phyloP scores from a whole-genome alignment of 2,888 invertebrate genomes.

The Cryptus viduatorius region DNA sequence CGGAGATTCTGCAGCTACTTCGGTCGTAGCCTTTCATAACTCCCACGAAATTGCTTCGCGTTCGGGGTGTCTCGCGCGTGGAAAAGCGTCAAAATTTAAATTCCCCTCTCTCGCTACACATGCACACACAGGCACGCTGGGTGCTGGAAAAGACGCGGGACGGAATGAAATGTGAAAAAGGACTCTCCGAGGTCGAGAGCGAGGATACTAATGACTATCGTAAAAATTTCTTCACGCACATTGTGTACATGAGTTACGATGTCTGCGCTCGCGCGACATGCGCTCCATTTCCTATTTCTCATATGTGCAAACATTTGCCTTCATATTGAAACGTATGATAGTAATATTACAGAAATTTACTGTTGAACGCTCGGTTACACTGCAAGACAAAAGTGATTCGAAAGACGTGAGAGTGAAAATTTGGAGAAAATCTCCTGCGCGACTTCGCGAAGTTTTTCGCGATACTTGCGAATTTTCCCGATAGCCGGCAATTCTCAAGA shows the following conservation, averaged over 20 bases:
- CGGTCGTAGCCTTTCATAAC: slow-evolving; percentile 66
- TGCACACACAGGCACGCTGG: not conserved
- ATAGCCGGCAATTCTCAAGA: slow-evolving; percentile 14
- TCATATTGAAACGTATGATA: not conserved
- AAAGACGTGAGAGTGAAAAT: not conserved
- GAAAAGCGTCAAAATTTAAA: slow-evolving; percentile 61
- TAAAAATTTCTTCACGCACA: not conserved
- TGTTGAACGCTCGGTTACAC: not conserved
- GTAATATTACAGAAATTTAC: not conserved
- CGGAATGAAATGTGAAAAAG: not conserved
- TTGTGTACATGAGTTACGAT: not conserved
- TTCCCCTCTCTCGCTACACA: slow-evolving; percentile 56
- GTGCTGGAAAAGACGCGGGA: not conserved
- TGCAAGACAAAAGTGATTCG: not conserved
- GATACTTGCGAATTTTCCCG: not conserved
- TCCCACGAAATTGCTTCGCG: slow-evolving; percentile 73
- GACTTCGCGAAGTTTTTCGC: not conserved
- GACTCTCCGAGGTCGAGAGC: slow-evolving; percentile 4
- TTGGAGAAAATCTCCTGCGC: not conserved
- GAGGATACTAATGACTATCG: slow-evolving; percentile 16
- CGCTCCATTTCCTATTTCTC: slow-evolving; percentile 5
- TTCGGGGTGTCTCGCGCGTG: slow-evolving; percentile 47
- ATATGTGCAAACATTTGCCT: not conserved
- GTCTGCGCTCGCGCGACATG: not conserved
- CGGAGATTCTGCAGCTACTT: slow-evolving; percentile 31